Percentiles rank a stretch among this genome's conserved stretches.
These are phyloP conservation scores for Tetragonula clypearis DNA, from an alignment of 1,140 invertebrate species.

Conservation along the genomic window DNA sequence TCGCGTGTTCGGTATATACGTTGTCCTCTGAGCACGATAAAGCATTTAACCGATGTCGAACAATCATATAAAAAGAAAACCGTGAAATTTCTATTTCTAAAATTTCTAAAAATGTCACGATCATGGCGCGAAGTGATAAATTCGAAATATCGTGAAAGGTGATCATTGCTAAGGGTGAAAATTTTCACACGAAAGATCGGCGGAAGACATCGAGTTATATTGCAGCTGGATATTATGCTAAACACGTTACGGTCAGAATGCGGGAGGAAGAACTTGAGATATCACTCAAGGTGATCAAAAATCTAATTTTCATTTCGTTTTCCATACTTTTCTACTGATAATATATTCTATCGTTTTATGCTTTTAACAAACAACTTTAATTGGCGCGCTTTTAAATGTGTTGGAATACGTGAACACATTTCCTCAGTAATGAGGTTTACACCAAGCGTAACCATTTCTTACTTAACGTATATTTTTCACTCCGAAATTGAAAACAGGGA, in stretches of 20 bases:
- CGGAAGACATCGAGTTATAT: constrained; percentile 49
- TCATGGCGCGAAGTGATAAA: constrained; percentile 50
- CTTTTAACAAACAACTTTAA: neutral
- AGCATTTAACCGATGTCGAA: constrained; percentile 5
- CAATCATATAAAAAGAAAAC: constrained; percentile 11
- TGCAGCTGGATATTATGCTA: constrained; percentile 73
- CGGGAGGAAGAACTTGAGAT: constrained; percentile 96
- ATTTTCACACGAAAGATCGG: constrained; percentile 57
- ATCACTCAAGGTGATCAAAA: constrained; percentile 89
- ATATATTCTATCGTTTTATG: neutral
- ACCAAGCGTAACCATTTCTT: neutral
- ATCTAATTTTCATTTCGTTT: constrained; percentile 22
- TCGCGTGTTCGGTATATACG: constrained; percentile 53
- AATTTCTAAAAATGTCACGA: constrained; percentile 49
- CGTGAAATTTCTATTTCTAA: constrained; percentile 35
- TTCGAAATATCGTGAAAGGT: constrained; percentile 56
- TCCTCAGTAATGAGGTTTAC: neutral
- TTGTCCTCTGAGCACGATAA: neutral
- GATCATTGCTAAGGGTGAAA: constrained; percentile 30
- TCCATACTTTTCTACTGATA: neutral
- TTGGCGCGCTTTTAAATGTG: constrained; percentile 5
- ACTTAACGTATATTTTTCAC: neutral
- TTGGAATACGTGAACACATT: constrained; percentile 2
- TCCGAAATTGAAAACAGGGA: neutral
- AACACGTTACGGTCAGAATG: constrained; percentile 84